phyloP scores from a whole-genome alignment of 2,113 vertebrate genomes.

The Istiophorus platypterus region DNA sequence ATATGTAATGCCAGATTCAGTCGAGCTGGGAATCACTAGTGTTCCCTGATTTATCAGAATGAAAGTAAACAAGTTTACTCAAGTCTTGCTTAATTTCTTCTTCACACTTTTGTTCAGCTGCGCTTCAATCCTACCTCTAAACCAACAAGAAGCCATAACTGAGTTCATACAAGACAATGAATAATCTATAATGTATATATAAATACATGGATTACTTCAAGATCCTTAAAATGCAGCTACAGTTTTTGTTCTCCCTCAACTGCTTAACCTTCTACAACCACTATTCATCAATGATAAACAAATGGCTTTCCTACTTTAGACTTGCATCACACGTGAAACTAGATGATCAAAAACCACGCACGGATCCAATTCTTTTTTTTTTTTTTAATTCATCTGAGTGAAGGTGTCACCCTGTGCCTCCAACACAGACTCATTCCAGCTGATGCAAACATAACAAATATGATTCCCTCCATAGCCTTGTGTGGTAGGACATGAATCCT shows the following conservation, averaged over 20 bases:
- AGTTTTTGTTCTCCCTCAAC: constrained; percentile 12
- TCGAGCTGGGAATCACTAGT: constrained; percentile 10
- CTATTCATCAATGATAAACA: constrained; percentile 32
- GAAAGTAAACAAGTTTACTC: no score
- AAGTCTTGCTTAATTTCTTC: constrained; percentile 20
- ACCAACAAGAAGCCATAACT: constrained; percentile 1
- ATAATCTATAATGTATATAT: background rate
- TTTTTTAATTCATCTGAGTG: constrained; percentile 19
- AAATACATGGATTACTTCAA: background rate
- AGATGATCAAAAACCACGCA: constrained; percentile 60
- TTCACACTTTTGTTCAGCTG: background rate
- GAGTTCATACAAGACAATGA: background rate
- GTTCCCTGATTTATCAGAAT: constrained; percentile 36
- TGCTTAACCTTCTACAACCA: constrained; percentile 8
- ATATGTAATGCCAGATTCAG: constrained; percentile 7
- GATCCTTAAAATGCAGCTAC: constrained; percentile 9
- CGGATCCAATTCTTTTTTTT: constrained; percentile 35
- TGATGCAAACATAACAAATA: constrained; percentile 67
- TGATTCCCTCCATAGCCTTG: constrained; percentile 46
- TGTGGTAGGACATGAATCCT: constrained; percentile 47
- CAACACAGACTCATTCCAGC: constrained; percentile 51
- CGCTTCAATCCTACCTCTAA: background rate
- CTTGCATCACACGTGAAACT: constrained; percentile 37
- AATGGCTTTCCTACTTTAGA: constrained; percentile 16
- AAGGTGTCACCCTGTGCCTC: constrained; percentile 44